Evolutionary conservation across 1,140 invertebrate species (phyloP).

Genomic region (Zaprionus inermis): DNA sequence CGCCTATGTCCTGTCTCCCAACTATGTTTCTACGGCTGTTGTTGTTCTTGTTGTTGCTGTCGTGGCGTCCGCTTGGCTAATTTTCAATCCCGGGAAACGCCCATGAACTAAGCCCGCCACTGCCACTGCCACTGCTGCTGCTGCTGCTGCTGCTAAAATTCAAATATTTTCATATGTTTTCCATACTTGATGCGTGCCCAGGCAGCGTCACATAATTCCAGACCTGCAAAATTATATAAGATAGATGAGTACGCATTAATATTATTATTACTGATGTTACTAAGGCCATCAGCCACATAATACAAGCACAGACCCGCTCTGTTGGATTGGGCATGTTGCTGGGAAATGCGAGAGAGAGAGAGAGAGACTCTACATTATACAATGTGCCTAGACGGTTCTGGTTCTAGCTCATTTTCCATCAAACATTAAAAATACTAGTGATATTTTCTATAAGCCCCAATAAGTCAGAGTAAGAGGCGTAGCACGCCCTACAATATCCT

Average conservation of each 20-base stretch:
- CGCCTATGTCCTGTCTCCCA: neutral
- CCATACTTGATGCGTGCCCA: constrained; percentile 56
- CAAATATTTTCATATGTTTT: constrained; percentile 78
- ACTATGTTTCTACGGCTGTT: neutral
- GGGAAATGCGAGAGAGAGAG: no score
- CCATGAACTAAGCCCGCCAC: constrained; percentile 41
- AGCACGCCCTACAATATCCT: no score
- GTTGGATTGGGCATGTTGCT: no score
- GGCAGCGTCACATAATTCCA: constrained; percentile 52
- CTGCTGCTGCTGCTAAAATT: constrained; percentile 47
- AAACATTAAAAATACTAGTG: no score
- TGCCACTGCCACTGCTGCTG: neutral
- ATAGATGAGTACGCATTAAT: constrained; percentile 21
- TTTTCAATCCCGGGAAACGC: constrained; percentile 50
- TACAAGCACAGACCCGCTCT: neutral
- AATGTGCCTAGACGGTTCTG: no score
- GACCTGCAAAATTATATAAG: constrained; percentile 26
- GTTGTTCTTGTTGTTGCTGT: neutral
- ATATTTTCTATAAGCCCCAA: no score
- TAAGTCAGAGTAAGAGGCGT: no score
- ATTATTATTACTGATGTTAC: constrained; percentile 9
- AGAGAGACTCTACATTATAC: no score
- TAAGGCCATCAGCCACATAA: constrained; percentile 1
- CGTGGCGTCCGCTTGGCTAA: constrained; percentile 45
- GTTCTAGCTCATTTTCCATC: no score